phyloP scores from a whole-genome alignment of 2,113 vertebrate genomes.

The Toxostoma redivivum region DNA sequence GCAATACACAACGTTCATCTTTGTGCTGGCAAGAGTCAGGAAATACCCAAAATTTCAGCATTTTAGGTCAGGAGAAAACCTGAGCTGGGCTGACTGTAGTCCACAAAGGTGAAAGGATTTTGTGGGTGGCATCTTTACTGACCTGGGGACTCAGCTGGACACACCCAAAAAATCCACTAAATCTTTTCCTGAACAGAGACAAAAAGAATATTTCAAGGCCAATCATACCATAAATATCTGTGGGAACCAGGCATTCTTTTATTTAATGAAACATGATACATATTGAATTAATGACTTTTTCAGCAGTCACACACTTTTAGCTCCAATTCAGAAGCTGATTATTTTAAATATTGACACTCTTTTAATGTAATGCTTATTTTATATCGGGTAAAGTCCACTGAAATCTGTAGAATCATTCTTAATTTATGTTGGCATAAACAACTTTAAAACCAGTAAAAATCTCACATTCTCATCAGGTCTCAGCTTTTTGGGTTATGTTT shows the following conservation, averaged over 20 bases:
- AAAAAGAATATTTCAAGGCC: neutral
- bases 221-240: neutral
- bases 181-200: neutral
- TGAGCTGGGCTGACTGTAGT: neutral
- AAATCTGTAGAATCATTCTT: neutral
- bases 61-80: neutral
- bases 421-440: neutral
- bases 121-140: neutral
- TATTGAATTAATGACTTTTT: neutral
- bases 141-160: neutral
- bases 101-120: neutral
- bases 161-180: neutral
- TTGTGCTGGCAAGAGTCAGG: neutral
- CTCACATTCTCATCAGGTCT: neutral
- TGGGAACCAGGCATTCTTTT: neutral
- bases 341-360: neutral
- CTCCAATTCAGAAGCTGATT: neutral
- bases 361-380: neutral
- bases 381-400: neutral
- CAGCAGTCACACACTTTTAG: neutral
- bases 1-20: neutral
- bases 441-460: neutral
- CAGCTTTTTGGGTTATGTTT: neutral
- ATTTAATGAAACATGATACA: neutral
- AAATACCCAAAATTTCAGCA: neutral